Percentiles rank a stretch among this genome's conserved stretches.
Conservation (phyloP, 2,888 invertebrate species). For the Rosalia funebris region DNA sequence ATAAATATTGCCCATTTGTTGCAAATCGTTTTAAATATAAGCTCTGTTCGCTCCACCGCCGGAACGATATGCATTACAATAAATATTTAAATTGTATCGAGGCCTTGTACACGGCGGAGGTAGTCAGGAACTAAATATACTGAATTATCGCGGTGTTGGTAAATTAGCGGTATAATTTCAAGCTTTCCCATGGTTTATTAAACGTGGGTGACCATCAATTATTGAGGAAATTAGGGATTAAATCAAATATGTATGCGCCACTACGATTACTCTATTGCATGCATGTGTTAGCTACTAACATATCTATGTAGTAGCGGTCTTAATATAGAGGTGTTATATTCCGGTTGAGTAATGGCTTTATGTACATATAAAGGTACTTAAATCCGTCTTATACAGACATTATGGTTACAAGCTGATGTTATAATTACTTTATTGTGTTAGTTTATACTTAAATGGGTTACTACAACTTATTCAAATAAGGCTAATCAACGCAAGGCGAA, state of each 20-base stretch:
- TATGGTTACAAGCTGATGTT: no score
- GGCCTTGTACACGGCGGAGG: background rate
- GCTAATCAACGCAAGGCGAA: no score
- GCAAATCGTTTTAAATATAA: slow-evolving; percentile 7
- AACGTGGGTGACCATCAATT: slow-evolving; percentile 10
- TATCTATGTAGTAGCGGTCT: no score
- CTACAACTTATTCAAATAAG: no score
- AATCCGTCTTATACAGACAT: no score
- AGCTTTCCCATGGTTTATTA: slow-evolving; percentile 9
- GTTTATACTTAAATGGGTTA: no score
- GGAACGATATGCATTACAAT: slow-evolving; percentile 13
- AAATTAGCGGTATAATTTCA: slow-evolving; percentile 17
- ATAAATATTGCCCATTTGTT: slow-evolving; percentile 17
- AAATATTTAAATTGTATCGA: slow-evolving; percentile 19
- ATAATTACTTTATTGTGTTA: no score
- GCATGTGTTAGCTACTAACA: no score
- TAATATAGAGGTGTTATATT: no score
- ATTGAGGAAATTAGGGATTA: slow-evolving; percentile 5
- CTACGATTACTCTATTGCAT: slow-evolving; percentile 4
- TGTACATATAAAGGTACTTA: no score
- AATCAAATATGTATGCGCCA: slow-evolving; percentile 14
- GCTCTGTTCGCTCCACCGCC: background rate
- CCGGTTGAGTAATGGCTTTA: no score
- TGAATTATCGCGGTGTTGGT: background rate
- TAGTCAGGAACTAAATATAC: slow-evolving; percentile 2